Percentiles rank a stretch among this genome's conserved stretches.
Conservation (phyloP, 1,140 invertebrate species). For the Aphaenogaster floridana region DNA sequence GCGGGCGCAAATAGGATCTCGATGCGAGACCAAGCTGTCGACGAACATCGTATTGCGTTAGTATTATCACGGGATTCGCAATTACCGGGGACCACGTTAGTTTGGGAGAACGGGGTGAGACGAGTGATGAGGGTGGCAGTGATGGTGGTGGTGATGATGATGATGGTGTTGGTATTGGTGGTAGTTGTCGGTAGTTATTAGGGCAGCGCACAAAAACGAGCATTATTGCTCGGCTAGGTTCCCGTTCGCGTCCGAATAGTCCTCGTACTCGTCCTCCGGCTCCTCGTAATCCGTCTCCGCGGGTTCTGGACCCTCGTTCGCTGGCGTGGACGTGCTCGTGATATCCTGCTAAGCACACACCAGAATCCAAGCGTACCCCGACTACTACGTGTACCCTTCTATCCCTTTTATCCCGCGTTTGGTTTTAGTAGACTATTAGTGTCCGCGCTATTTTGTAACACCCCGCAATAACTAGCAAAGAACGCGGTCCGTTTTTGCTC, state of each 20-base stretch:
- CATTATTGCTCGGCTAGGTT: slow-evolving; percentile 86
- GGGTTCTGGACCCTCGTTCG: slow-evolving; percentile 84
- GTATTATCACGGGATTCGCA: slow-evolving; percentile 74
- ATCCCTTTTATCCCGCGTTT: neutral
- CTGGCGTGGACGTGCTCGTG: slow-evolving; percentile 81
- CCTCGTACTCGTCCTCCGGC: slow-evolving; percentile 84
- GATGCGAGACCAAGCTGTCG: neutral
- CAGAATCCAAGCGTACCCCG: slow-evolving; percentile 75
- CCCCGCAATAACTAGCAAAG: neutral
- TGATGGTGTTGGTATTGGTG: slow-evolving; percentile 61
- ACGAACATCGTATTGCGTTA: slow-evolving; percentile 67
- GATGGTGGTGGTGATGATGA: slow-evolving; percentile 58
- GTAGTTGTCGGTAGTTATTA: slow-evolving; percentile 79
- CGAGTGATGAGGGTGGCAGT: slow-evolving; percentile 72
- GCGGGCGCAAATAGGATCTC: slow-evolving; percentile 7
- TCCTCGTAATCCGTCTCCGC: slow-evolving; percentile 86
- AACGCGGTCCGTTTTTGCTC: neutral
- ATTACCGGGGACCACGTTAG: slow-evolving; percentile 81
- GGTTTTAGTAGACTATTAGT: slow-evolving; percentile 30
- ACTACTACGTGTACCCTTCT: neutral
- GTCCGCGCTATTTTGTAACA: neutral
- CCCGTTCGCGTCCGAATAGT: slow-evolving; percentile 83
- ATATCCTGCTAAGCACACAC: slow-evolving; percentile 82
- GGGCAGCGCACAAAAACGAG: slow-evolving; percentile 79
- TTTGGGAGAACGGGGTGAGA: slow-evolving; percentile 76